Base-by-base conservation (phyloP, 2,797 vertebrate genomes). In the Bradypus variegatus region DNA sequence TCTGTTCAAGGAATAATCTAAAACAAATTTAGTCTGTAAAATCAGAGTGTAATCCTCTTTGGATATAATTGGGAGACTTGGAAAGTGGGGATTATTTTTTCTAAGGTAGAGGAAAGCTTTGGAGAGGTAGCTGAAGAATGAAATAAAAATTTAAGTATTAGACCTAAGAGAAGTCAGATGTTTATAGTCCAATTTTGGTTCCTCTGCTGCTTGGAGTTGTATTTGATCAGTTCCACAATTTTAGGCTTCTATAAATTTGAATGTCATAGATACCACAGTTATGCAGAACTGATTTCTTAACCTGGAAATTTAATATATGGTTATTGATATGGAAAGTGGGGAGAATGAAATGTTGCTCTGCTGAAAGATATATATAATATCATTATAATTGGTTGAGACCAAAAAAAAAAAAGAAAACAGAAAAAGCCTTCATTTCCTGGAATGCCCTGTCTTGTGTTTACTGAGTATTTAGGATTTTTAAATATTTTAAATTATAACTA, bases 321-420 rank as follows among this genome's bases (percentile, higher is more conserved):
- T 21, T 86, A 41, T 21, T 83, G 29, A 79, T 83, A 58, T 48
- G 23, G 36, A 83, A 87, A 91, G 85, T 62, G 8, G 45, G 53
- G 70, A 81, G 41, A 80, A 23, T 76, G 53, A 86, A 13, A 33
- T 79, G 4, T 84, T 85, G 11, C 29, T 64, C 69, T 82, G 75
- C 14, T 15, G 83, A 33, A 93, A 83, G 76, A 76, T 62, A 45
- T 10, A 80, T 70, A 25, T 27, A 77, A 12, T 86, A n/a, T 76
- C 83, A 79, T 89, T 92, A 6, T 91, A 91, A 89, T 12, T 67
- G 27, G 19, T 87, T 82, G 18, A 38, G 58, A 41, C 50, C 75
- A 83, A 90, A 92, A 55, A 91, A 83, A 90, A 92, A 55, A 91
- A 70, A 55, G 38, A 94, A 15, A 55, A 89, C 6, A 75, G 38